Percentiles rank a stretch among this genome's conserved stretches.
Evolutionary conservation across 37 sponge, comb jelly and placozoan genomes (phyloP).

Genomic region (Aphrocallistes beatrix): DNA sequence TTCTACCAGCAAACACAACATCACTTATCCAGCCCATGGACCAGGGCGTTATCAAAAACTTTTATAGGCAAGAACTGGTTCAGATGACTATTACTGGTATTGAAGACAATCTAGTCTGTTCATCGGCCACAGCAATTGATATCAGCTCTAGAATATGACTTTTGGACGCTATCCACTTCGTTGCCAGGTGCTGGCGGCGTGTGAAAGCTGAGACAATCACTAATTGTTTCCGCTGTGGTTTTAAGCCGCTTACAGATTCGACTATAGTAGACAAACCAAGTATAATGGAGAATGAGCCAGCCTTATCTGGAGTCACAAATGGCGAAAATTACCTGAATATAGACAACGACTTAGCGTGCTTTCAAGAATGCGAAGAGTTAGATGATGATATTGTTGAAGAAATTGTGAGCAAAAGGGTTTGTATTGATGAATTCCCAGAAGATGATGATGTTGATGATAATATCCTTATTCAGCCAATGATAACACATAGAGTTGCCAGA

Average conservation of each 20-base stretch:
- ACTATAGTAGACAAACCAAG: not conserved
- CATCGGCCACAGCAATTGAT: not conserved
- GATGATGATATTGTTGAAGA: not conserved
- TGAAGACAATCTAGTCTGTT: too few species aligned
- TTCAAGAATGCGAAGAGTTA: not conserved
- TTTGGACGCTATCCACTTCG: not conserved
- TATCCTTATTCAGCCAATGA: not conserved
- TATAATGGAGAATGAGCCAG: not conserved
- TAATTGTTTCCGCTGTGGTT: not conserved
- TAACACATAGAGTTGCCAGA: not conserved
- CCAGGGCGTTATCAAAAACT: too few species aligned
- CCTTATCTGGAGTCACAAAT: not conserved
- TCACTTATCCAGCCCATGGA: not conserved
- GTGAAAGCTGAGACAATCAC: not conserved
- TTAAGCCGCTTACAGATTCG: too few species aligned
- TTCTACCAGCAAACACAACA: not conserved
- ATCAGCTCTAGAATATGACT: not conserved
- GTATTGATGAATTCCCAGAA: not conserved
- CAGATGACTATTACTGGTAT: not conserved
- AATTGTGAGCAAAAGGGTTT: not conserved
- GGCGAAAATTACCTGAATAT: not conserved
- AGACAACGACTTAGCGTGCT: not conserved
- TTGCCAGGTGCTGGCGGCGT: not conserved
- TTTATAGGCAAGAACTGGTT: not conserved
- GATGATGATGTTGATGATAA: not conserved